phyloP scores from a whole-genome alignment of 2,888 invertebrate genomes.

The Leptopilina syphax region DNA sequence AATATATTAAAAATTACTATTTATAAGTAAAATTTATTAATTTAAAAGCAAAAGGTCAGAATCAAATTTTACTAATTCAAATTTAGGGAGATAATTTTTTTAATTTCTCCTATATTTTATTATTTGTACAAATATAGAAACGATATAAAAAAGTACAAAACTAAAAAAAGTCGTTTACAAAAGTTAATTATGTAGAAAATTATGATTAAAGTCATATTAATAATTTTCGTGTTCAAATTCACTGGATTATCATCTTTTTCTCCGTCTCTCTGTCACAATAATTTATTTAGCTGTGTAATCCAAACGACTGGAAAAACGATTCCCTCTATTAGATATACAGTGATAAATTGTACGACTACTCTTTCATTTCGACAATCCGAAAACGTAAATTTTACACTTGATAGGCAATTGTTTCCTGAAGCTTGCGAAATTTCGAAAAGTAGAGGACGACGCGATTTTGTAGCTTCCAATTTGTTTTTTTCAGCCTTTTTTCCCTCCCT shows the following conservation, averaged over 20 bases:
- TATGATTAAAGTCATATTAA: neutral
- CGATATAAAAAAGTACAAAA: no score
- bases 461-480: constrained; percentile 43
- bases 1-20: no score
- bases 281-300: constrained; percentile 7
- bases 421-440: constrained; percentile 22
- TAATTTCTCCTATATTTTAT: no score
- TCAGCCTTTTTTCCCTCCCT: no score
- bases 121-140: no score
- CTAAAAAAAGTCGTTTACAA: no score
- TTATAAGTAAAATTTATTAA: no score
- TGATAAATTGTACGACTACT: constrained; percentile 20
- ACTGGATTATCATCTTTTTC: neutral
- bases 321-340: neutral
- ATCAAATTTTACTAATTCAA: no score
- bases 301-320: constrained; percentile 15
- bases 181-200: no score
- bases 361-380: constrained; percentile 27
- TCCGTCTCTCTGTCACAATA: neutral
- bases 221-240: neutral
- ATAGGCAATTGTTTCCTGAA: constrained; percentile 40
- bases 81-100: no score
- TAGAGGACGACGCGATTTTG: constrained; percentile 10
- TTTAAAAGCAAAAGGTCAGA: no score
- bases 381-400: constrained; percentile 33